phyloP scores from a whole-genome alignment of 2,888 invertebrate genomes.

The Macrophya alboannulata region DNA sequence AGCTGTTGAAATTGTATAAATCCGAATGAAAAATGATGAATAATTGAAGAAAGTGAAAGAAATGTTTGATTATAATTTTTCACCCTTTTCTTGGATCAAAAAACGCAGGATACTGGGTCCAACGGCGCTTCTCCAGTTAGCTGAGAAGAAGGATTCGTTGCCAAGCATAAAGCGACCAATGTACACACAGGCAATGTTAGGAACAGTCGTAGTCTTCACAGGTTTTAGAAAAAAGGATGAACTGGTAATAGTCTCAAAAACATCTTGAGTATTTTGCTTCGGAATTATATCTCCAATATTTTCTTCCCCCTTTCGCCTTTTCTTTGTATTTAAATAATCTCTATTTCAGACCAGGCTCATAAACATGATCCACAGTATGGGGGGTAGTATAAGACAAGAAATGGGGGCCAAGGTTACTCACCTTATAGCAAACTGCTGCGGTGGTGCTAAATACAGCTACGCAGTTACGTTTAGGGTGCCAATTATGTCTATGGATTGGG shows the following conservation, averaged over 20 bases:
- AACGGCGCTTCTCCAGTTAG: constrained; percentile 89
- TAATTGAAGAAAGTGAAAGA: too few species aligned
- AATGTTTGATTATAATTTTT: not conserved
- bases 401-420: constrained; percentile 95
- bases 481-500: constrained; percentile 94
- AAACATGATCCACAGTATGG: constrained; percentile 97
- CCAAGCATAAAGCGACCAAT: constrained; percentile 91
- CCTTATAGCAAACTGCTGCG: constrained; percentile 94
- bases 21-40: too few species aligned
- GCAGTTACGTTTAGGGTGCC: constrained; percentile 95
- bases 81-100: not conserved
- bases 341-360: constrained; percentile 90
- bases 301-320: constrained; percentile 43
- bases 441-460: constrained; percentile 96
- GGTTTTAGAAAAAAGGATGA: constrained; percentile 95
- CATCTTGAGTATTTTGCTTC: not conserved
- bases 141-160: constrained; percentile 86
- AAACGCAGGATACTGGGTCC: constrained; percentile 88
- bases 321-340: constrained; percentile 57
- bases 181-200: constrained; percentile 94
- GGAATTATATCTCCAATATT: not conserved
- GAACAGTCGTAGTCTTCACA: constrained; percentile 94
- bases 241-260: constrained; percentile 85
- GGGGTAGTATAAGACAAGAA: constrained; percentile 96
- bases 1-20: too few species aligned